A percentile compares a stretch with the other conserved stretches of the same genome.
These are phyloP conservation scores for Hemaris fuciformis DNA, from an alignment of 2,888 invertebrate species.

Conservation along the genomic window DNA sequence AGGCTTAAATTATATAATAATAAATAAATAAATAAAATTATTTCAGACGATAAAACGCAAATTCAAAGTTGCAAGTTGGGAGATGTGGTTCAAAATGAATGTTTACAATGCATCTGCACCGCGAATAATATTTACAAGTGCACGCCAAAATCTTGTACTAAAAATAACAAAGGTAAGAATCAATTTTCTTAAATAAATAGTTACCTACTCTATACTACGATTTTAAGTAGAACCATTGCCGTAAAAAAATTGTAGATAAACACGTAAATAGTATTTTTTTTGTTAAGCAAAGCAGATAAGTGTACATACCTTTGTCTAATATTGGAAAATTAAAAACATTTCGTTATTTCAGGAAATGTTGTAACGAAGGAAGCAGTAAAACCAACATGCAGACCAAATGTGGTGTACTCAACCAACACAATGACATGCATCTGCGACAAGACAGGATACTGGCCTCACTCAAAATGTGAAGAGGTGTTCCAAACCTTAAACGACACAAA, in stretches of 20 bases:
- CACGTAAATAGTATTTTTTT: too few relatives aligned
- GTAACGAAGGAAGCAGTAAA: neutral
- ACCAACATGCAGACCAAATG: conserved; percentile 40
- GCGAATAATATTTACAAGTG: conserved; percentile 36
- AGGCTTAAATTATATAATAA: too few relatives aligned
- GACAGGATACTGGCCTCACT: conserved; percentile 53
- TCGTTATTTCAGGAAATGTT: conserved; percentile 16
- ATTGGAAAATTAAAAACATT: neutral
- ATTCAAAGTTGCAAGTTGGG: conserved; percentile 29
- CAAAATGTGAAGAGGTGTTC: conserved; percentile 39
- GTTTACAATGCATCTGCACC: conserved; percentile 40
- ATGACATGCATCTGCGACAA: conserved; percentile 51
- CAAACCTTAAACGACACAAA: conserved; percentile 26
- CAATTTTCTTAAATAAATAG: neutral
- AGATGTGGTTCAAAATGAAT: conserved; percentile 37
- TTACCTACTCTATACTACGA: neutral
- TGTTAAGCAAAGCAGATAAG: too few relatives aligned
- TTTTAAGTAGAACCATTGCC: too few relatives aligned
- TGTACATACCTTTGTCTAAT: too few relatives aligned
- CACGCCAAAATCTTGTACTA: conserved; percentile 23
- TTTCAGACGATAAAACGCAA: neutral
- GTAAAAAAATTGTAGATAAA: too few relatives aligned
- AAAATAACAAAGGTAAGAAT: conserved; percentile 10
- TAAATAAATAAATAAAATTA: too few relatives aligned
- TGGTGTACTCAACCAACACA: conserved; percentile 39